Evolutionary conservation across 2,888 invertebrate species (phyloP).

Genomic region (Cerceris ruficornis): DNA sequence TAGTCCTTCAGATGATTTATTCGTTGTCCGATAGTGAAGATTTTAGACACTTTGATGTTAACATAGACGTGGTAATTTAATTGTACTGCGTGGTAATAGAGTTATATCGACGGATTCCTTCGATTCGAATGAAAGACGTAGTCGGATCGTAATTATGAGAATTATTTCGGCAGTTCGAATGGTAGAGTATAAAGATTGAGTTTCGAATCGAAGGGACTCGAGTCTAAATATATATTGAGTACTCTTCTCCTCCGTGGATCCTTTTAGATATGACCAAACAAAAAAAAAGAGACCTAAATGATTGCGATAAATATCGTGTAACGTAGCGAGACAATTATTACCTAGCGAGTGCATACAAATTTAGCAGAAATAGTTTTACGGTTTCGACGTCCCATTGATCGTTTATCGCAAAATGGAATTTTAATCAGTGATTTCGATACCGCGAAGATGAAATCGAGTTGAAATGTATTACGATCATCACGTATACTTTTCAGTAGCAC

Average conservation of each 20-base stretch:
- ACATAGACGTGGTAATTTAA: too few relatives aligned
- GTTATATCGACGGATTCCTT: too few relatives aligned
- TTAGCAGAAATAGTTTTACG: slow-evolving; percentile 44
- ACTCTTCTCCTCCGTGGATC: slow-evolving; percentile 59
- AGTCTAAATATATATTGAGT: slow-evolving; percentile 49
- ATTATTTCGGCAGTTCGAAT: not conserved
- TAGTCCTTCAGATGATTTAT: too few relatives aligned
- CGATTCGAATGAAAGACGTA: not conserved
- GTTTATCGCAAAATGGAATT: slow-evolving; percentile 7
- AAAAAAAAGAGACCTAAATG: slow-evolving; percentile 20
- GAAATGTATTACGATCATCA: not conserved
- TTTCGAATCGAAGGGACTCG: slow-evolving; percentile 12
- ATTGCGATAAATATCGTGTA: slow-evolving; percentile 32
- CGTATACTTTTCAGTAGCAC: slow-evolving; percentile 33
- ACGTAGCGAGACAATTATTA: slow-evolving; percentile 40
- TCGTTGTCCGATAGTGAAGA: too few relatives aligned
- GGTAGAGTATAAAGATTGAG: not conserved
- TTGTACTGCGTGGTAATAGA: too few relatives aligned
- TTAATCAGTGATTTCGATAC: not conserved
- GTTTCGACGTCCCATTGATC: slow-evolving; percentile 17
- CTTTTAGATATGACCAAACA: slow-evolving; percentile 60
- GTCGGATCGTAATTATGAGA: not conserved
- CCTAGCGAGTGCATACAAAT: slow-evolving; percentile 47
- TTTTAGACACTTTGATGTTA: too few relatives aligned
- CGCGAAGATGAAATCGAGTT: slow-evolving; percentile 16